Conservation (phyloP, 53 echinoderm and acorn worm species). For the Echinometra lucunter region DNA sequence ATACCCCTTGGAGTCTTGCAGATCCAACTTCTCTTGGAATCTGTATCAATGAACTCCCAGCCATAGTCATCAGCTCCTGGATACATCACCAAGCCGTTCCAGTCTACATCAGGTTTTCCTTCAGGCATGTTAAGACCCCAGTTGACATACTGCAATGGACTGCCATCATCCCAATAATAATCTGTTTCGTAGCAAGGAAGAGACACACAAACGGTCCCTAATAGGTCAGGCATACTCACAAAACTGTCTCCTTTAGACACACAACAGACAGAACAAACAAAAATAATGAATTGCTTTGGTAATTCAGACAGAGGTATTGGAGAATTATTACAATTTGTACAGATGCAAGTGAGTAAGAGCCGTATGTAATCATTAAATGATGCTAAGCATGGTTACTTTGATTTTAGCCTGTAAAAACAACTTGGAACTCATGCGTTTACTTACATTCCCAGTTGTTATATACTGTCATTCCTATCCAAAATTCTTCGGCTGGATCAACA, state of each 20-base stretch:
- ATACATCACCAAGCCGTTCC: constrained; percentile 71
- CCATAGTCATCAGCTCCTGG: constrained; percentile 65
- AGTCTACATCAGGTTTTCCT: constrained; percentile 23
- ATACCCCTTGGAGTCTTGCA: constrained; percentile 82
- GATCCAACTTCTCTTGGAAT: constrained; percentile 78
- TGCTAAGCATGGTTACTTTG: neutral
- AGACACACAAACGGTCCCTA: neutral
- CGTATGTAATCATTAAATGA: neutral
- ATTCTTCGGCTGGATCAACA: constrained; percentile 67
- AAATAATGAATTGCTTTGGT: too few species aligned
- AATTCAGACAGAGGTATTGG: too few species aligned
- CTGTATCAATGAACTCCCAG: constrained; percentile 82
- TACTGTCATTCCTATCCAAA: constrained; percentile 65
- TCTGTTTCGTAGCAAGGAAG: neutral
- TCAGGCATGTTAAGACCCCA: constrained; percentile 74
- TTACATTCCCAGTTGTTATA: neutral
- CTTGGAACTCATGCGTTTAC: neutral
- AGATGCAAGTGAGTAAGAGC: too few species aligned
- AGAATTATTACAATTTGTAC: too few species aligned
- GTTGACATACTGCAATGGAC: constrained; percentile 69
- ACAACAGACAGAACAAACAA: neutral
- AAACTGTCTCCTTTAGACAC: too few species aligned
- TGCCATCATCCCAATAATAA: constrained; percentile 70
- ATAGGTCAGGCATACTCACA: too few species aligned
- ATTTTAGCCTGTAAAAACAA: too few species aligned